Evolutionary conservation across 2,113 vertebrate genomes (phyloP).

Genomic region (Cephalopholis sonnerati): DNA sequence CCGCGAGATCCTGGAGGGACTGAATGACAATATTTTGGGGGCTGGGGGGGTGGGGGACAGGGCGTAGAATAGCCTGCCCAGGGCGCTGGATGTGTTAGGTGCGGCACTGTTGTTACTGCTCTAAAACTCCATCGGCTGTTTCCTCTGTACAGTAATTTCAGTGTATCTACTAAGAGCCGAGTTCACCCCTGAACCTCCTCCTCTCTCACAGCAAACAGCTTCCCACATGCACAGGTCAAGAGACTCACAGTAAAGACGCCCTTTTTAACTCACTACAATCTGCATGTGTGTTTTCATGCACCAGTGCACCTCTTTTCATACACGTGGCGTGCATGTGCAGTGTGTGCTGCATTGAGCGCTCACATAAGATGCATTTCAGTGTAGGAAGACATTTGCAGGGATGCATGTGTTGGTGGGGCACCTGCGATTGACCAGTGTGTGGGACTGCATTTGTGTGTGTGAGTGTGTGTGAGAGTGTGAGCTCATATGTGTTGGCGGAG

Average conservation of each 20-base stretch:
- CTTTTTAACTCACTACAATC: constrained; percentile 31
- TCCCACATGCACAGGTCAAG: constrained; percentile 71
- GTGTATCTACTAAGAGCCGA: constrained; percentile 32
- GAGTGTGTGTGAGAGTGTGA: constrained; percentile 30
- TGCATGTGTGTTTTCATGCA: background rate
- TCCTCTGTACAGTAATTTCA: constrained; percentile 42
- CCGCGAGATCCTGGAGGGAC: too few relatives aligned
- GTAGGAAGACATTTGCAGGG: constrained; percentile 53
- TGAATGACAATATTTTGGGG: too few relatives aligned
- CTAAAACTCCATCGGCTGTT: constrained; percentile 23
- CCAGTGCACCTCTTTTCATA: background rate
- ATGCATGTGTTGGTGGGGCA: constrained; percentile 57
- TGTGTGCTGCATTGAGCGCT: constrained; percentile 7
- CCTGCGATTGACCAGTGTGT: constrained; percentile 60
- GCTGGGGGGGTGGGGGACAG: too few relatives aligned
- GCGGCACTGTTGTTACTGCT: constrained; percentile 7
- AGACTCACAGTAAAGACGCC: constrained; percentile 46
- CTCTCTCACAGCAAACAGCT: constrained; percentile 61
- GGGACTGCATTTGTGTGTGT: constrained; percentile 46
- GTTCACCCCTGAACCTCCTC: constrained; percentile 51
- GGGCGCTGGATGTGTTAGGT: too few relatives aligned
- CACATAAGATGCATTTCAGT: constrained; percentile 38
- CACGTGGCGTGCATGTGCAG: background rate
- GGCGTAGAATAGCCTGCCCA: too few relatives aligned
- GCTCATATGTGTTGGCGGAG: constrained; percentile 68